Conservation (phyloP, 2,113 vertebrate species). For the Axis porcinus region DNA sequence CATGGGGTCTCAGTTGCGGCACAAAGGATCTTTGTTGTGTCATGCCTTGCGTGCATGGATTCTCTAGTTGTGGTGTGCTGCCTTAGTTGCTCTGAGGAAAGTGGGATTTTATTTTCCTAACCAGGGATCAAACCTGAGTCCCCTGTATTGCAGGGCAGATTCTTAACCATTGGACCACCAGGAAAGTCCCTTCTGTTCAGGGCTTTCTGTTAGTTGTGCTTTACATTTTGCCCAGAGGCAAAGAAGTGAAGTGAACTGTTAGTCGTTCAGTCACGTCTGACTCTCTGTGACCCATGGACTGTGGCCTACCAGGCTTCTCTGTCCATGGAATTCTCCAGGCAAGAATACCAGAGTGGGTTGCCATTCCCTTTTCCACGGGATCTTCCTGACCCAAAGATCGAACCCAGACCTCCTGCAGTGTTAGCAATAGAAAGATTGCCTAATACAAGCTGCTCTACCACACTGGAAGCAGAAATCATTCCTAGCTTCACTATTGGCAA, state of each 20-base stretch:
- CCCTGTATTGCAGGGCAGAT: neutral
- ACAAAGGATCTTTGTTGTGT: accelerated
- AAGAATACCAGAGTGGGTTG: neutral
- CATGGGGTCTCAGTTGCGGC: neutral
- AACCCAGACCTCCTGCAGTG: neutral
- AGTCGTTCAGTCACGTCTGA: accelerated
- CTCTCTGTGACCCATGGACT: neutral
- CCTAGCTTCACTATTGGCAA: neutral
- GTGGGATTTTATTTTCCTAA: neutral
- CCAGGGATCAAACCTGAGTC: neutral
- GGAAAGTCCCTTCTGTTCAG: neutral
- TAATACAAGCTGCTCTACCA: neutral
- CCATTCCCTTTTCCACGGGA: neutral
- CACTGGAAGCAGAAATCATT: neutral
- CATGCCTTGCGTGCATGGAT: accelerated
- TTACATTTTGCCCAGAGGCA: neutral
- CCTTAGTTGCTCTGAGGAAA: neutral
- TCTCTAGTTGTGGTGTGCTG: neutral
- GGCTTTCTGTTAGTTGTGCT: neutral
- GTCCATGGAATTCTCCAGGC: neutral
- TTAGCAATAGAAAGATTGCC: neutral
- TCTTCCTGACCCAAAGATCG: neutral
- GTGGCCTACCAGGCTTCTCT: neutral
- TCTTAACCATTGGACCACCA: neutral
- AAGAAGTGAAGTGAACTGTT: neutral